Percentiles rank a stretch among this genome's conserved stretches.
phyloP scores from a whole-genome alignment of 1,140 invertebrate genomes.

The Metopolophium dirhodum region DNA sequence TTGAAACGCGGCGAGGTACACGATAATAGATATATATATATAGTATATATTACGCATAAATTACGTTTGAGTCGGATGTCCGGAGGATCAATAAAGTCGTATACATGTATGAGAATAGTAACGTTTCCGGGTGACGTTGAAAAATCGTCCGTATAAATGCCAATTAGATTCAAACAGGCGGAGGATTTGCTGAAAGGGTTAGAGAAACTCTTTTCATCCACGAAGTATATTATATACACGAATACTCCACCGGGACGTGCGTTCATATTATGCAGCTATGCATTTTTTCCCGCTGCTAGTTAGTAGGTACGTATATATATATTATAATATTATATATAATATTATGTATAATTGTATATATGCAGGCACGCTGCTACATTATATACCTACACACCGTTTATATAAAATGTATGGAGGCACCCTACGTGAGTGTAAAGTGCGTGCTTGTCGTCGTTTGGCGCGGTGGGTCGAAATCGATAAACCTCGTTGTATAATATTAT shows the following conservation, averaged over 20 bases:
- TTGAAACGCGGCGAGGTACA: not conserved
- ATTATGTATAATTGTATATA: not conserved
- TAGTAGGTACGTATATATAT: not conserved
- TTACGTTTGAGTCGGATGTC: not conserved
- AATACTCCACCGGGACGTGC: not conserved
- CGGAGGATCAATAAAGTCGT: not conserved
- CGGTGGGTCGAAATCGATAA: not conserved
- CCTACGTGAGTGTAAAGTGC: not conserved
- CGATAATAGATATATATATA: not conserved
- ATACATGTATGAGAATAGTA: not conserved
- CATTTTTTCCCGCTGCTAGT: not conserved
- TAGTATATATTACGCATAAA: not conserved
- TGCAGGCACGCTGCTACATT: not conserved
- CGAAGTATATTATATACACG: not conserved
- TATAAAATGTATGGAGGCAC: not conserved
- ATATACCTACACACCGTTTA: not conserved
- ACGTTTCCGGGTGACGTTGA: constrained; percentile 2
- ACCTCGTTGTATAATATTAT: not conserved
- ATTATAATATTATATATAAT: not conserved
- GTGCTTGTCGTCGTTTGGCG: not conserved
- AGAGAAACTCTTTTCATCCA: not conserved
- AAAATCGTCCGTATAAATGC: not conserved
- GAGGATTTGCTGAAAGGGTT: not conserved
- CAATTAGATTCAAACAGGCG: not conserved
- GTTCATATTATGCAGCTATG: not conserved